These are phyloP conservation scores for Ibycter americanus DNA, from an alignment of 2,797 vertebrate species.

Conservation along the genomic window DNA sequence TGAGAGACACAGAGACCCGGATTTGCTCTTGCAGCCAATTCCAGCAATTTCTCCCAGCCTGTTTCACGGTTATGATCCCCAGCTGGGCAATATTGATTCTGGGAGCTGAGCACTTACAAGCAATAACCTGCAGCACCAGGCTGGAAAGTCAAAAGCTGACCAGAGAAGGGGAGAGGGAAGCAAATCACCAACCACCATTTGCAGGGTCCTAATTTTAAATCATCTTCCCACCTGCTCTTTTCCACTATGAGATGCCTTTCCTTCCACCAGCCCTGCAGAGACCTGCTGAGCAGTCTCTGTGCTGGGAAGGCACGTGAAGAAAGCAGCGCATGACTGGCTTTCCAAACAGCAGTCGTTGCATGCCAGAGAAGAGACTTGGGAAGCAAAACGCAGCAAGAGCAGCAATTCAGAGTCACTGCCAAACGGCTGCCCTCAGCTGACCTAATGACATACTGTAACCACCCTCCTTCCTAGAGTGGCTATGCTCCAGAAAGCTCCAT, in stretches of 20 bases:
- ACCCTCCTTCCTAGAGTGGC: neutral
- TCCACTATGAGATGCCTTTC: neutral
- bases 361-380: neutral
- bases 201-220: neutral
- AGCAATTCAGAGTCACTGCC: neutral
- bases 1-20: rapidly evolving
- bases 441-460: neutral
- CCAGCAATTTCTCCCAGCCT: neutral
- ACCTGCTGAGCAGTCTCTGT: neutral
- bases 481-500: neutral
- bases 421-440: neutral
- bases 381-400: neutral
- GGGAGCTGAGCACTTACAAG: constrained; percentile 3
- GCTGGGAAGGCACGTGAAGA: neutral
- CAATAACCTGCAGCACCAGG: neutral
- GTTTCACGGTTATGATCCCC: neutral
- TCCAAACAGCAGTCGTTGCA: neutral
- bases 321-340: neutral
- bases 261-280: neutral
- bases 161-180: neutral
- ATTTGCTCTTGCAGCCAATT: neutral
- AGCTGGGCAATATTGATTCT: constrained; percentile 2
- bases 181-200: neutral
- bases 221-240: neutral
- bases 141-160: neutral